Evolutionary conservation across 2,888 invertebrate genomes (phyloP).

Genomic region (Eupithecia centaureata): DNA sequence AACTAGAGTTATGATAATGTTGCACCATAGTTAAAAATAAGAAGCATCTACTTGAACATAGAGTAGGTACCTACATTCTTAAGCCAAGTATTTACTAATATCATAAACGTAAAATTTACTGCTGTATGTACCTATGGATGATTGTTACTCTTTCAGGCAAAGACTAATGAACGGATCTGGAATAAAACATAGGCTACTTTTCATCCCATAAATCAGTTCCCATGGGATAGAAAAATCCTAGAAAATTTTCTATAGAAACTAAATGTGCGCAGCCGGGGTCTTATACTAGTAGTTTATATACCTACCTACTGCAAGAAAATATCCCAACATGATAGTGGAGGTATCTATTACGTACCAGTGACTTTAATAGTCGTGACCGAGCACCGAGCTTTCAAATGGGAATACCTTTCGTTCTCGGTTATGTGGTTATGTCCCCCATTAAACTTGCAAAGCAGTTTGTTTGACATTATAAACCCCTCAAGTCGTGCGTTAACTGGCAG

Average conservation of each 20-base stretch:
- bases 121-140: too few relatives aligned
- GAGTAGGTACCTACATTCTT: background rate
- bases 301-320: background rate
- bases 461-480: conserved; percentile 28
- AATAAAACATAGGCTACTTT: too few relatives aligned
- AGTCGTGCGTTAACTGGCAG: conserved; percentile 23
- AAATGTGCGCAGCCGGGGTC: too few relatives aligned
- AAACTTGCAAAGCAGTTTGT: conserved; percentile 32
- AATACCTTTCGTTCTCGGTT: conserved; percentile 31
- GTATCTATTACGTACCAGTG: background rate
- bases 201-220: too few relatives aligned
- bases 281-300: too few relatives aligned
- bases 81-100: too few relatives aligned
- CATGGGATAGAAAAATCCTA: too few relatives aligned
- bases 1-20: background rate
- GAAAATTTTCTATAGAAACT: too few relatives aligned
- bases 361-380: conserved; percentile 52
- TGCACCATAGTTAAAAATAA: background rate
- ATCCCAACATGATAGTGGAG: background rate
- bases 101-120: too few relatives aligned
- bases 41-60: too few relatives aligned
- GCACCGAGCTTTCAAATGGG: conserved; percentile 45
- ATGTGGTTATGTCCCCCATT: conserved; percentile 19
- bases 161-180: too few relatives aligned
- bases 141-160: too few relatives aligned